Evolutionary conservation across 1,140 invertebrate genomes (phyloP).

Genomic region (Megalopta genalis): DNA sequence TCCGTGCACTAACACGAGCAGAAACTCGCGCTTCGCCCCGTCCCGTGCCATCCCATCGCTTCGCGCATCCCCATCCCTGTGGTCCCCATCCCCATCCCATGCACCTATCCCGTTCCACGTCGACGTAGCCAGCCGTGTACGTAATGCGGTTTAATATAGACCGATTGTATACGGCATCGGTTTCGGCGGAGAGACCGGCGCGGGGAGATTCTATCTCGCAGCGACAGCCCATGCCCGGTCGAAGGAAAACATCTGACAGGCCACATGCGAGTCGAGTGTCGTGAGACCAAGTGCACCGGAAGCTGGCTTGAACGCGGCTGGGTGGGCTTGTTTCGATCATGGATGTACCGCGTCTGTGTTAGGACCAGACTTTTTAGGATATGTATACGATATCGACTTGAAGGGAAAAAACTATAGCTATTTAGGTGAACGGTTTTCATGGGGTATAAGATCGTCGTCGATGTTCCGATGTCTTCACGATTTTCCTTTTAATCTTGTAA

Average conservation of each 20-base stretch:
- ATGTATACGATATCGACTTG: too few species aligned
- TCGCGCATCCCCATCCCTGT: too few species aligned
- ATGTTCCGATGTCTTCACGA: too few species aligned
- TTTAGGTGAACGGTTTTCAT: too few species aligned
- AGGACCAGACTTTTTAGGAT: too few species aligned
- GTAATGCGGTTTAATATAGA: conserved; percentile 55
- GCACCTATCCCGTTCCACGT: not conserved
- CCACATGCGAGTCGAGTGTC: not conserved
- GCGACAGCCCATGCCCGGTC: not conserved
- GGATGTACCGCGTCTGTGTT: not conserved
- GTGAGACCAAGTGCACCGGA: not conserved
- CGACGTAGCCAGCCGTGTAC: conserved; percentile 14
- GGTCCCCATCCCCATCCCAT: too few species aligned
- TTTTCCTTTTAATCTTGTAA: too few species aligned
- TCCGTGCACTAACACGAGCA: not conserved
- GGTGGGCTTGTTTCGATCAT: not conserved
- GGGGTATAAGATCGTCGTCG: too few species aligned
- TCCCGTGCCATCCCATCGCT: too few species aligned
- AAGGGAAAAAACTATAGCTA: too few species aligned
- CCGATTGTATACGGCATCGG: conserved; percentile 23
- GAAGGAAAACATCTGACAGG: conserved; percentile 26
- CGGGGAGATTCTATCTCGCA: conserved; percentile 20
- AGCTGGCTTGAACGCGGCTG: not conserved
- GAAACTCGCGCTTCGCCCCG: too few species aligned
- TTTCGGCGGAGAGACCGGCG: conserved; percentile 6